Evolutionary conservation across 2,113 vertebrate genomes (phyloP), one percentile per base, ranked within the genome.

Genomic region (Tenrec ecaudatus): DNA sequence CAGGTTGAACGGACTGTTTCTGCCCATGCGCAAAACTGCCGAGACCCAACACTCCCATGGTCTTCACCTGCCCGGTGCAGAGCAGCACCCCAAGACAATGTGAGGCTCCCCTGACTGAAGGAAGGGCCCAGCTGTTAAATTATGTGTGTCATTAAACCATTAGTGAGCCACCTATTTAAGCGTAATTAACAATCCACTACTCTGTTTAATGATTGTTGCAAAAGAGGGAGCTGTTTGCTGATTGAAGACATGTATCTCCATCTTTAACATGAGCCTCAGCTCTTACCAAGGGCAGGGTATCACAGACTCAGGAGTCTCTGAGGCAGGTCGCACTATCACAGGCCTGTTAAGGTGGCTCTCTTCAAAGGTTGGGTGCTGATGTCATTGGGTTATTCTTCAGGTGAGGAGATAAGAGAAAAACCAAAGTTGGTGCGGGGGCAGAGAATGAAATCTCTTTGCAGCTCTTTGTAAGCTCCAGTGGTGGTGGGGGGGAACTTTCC

Each of bases 141-240:
- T 93, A 95, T 79, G 94, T 82, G 91, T 98, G 85, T 97, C 97
- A 97, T 97, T 98, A 97, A 98, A 95, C 87, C 94, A 97, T 96
- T 93, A 96, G 89, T 91, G 95, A 97, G 77, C 96, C 89, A 95
- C 78, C 91, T 93, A 97, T 97, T 97, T 96, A 96, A 97, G 89
- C 96, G 89, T 97, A 96, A 98, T 97, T 97, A 96, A 97, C 90
- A 96, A 92, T 95, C 88, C 69, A 78, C 95, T 94, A 96, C 82
- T 95, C 93, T 89, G 84, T 66, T 90, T 97, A 97, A 96, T 97
- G 92, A 92, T 92, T 96, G 58, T 94, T 96, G 78, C 95, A 40
- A 73, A 96, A 93, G 87, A 97, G 93, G 71, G 89, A 96, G 95
- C 95, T 96, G 16, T 91, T 95, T 90, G 82, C 83, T 90, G 93